These are phyloP conservation scores for Aleadryas rufinucha DNA, from an alignment of 2,113 vertebrate species.

Conservation along the genomic window DNA sequence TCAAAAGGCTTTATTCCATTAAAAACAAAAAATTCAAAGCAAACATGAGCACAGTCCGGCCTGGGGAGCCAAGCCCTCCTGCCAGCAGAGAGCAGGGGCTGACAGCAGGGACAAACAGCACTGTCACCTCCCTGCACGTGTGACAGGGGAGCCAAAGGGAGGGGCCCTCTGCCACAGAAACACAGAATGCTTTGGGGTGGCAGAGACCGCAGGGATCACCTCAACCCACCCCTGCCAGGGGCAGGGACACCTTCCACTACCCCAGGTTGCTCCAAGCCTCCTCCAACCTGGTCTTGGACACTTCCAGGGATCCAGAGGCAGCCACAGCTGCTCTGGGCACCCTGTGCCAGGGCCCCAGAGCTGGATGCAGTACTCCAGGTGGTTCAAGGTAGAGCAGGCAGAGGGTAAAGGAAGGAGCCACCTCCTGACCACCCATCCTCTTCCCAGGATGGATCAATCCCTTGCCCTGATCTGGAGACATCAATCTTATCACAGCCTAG, in stretches of 20 bases:
- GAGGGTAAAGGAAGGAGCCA: background rate
- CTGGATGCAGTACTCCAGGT: background rate
- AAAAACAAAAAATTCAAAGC: background rate
- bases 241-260: background rate
- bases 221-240: fast-evolving
- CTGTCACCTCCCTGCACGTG: fast-evolving
- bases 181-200: background rate
- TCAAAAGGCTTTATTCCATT: background rate
- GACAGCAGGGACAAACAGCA: background rate
- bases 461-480: background rate
- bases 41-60: background rate
- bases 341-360: background rate
- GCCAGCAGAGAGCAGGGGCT: background rate
- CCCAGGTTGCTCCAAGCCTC: background rate
- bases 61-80: background rate
- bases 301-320: background rate
- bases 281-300: background rate
- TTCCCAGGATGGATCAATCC: background rate
- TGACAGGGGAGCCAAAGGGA: background rate
- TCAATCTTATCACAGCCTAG: background rate
- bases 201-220: background rate
- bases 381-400: background rate
- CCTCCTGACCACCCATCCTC: background rate
- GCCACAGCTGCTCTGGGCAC: background rate
- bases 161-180: background rate